Conservation (phyloP, 2,888 invertebrate species). For the Busseola fusca region DNA sequence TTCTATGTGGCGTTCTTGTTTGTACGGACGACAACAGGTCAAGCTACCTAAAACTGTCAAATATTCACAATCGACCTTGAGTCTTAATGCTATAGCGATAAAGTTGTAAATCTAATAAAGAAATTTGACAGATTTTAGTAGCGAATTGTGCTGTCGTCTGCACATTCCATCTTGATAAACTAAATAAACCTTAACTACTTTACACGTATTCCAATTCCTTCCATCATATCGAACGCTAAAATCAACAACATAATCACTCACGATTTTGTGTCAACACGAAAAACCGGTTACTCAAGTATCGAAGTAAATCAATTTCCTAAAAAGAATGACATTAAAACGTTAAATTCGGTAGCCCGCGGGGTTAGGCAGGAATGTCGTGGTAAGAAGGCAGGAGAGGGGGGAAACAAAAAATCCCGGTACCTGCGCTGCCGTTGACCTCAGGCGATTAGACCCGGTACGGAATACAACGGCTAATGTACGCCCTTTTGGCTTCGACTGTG, state of each 20-base stretch:
- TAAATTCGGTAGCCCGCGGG: constrained; percentile 80
- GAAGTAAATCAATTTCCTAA: constrained; percentile 59
- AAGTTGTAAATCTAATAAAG: too few species aligned
- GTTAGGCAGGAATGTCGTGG: constrained; percentile 67
- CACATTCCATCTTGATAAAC: background rate
- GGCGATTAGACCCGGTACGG: constrained; percentile 78
- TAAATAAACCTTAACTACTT: background rate
- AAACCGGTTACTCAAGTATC: constrained; percentile 38
- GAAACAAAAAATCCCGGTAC: constrained; percentile 83
- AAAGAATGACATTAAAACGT: constrained; percentile 78
- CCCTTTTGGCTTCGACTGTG: constrained; percentile 27
- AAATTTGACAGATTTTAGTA: too few species aligned
- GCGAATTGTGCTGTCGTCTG: too few species aligned
- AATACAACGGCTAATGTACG: constrained; percentile 70
- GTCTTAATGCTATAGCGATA: too few species aligned
- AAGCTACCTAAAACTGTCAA: too few species aligned
- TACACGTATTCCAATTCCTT: background rate
- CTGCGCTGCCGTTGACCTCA: constrained; percentile 86
- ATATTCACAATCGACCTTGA: too few species aligned
- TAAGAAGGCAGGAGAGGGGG: constrained; percentile 56
- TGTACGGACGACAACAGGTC: too few species aligned
- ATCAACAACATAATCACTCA: constrained; percentile 37
- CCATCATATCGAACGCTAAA: constrained; percentile 13
- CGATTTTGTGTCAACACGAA: constrained; percentile 19
- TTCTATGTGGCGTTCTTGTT: background rate